A percentile compares a stretch with the other conserved stretches of the same genome.
These are phyloP conservation scores for Ornithoptera alexandrae DNA, from an alignment of 2,888 invertebrate species.

Conservation along the genomic window DNA sequence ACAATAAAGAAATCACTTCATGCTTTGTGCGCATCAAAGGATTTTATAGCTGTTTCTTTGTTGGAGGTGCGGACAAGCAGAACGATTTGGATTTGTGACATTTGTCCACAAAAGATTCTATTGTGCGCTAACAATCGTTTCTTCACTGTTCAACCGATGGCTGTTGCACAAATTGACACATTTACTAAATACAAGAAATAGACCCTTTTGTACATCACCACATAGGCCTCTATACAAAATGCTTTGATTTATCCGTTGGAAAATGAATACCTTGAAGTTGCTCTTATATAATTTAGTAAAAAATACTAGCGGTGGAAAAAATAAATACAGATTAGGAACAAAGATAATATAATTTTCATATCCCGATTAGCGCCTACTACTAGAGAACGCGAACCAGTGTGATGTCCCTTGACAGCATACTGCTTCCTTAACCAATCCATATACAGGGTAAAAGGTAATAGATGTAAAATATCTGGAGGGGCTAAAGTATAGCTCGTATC, in stretches of 20 bases:
- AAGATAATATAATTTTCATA: no score
- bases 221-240: no score
- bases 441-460: no score
- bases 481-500: no score
- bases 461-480: no score
- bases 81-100: slow-evolving; percentile 32
- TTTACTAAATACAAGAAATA: neutral
- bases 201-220: no score
- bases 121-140: slow-evolving; percentile 26
- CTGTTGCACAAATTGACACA: neutral
- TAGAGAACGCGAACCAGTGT: neutral
- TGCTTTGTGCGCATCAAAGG: slow-evolving; percentile 14
- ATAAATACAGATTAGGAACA: neutral
- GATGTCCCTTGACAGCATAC: no score
- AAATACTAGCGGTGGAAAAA: neutral
- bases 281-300: no score
- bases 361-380: neutral
- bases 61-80: slow-evolving; percentile 35
- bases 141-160: slow-evolving; percentile 16
- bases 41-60: slow-evolving; percentile 41
- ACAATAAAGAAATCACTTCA: slow-evolving; percentile 22
- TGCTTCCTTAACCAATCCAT: no score
- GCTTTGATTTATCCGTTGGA: no score
- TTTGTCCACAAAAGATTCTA: slow-evolving; percentile 31
- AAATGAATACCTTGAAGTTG: no score